Evolutionary conservation across 2,113 vertebrate species (phyloP), one percentile per base, ranked within the genome.

Genomic region (Physeter macrocephalus): DNA sequence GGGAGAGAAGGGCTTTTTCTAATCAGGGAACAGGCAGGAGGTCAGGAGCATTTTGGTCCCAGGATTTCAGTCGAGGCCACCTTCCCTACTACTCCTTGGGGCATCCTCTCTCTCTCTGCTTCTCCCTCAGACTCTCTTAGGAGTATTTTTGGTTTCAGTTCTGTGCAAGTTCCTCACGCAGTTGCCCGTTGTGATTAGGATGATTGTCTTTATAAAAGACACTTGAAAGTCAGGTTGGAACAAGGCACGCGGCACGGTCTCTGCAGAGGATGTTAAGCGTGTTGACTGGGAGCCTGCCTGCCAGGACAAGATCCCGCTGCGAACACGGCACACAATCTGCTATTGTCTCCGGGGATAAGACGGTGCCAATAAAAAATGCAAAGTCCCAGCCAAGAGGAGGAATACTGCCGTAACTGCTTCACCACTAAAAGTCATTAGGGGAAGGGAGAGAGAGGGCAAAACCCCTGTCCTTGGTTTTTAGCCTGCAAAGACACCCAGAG

Each of bases 261-360:
- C 97, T 90, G 97, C 97, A 86, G 84, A 98, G 96, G 97, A 91
- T 97, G 98, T 98, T 95, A 94, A 97, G 98, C 97, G 72, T 97
- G 97, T 97, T 94, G 95, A 97, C 98, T 98, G 95, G 97, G 98
- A 98, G 98, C 95, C 77, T 97, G 97, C 98, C 98, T 98, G 98
- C 98, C 98, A 98, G 98, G 96, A 98, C 99, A 98, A 97, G 98
- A 98, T 94, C 96, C 97, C 98, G 97, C 97, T 96, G 95, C 61
- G 66, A 89, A 59, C 90, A 95, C 61, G 0, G 11, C 98, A 97
- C 98, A 99, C 98, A 99, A 98, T 98, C 98, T 98, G 93, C 98
- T 98, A 98, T 99, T 99, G 98, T 99, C 97, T 98, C 97, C 0
- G 0, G 97, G 98, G 97, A 95, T 92, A 97, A 98, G 96, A 90